These are phyloP conservation scores for Sesia bembeciformis DNA, from an alignment of 2,888 invertebrate genomes.

Conservation along the genomic window DNA sequence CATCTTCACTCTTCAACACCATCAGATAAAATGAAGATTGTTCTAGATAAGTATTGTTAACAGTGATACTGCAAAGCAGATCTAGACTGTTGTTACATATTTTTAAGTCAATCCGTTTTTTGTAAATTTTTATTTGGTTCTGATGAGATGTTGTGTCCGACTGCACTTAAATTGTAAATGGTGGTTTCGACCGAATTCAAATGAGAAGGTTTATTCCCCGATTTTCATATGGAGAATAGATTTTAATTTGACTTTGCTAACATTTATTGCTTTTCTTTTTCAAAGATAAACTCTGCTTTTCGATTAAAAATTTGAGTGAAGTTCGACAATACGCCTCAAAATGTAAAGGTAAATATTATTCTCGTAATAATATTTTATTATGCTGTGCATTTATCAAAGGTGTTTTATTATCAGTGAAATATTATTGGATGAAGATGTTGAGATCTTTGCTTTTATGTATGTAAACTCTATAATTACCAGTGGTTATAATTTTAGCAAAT, in stretches of 20 bases:
- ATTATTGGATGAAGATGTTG: conserved; percentile 12
- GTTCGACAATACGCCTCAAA: conserved; percentile 64
- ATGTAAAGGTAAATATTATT: conserved; percentile 1
- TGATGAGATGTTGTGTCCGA: conserved; percentile 68
- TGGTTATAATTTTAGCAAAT: conserved; percentile 6
- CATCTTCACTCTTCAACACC: conserved; percentile 69
- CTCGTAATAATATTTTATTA: conserved; percentile 2
- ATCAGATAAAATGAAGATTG: conserved; percentile 66
- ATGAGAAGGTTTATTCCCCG: conserved; percentile 20
- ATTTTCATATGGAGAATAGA: conserved; percentile 25
- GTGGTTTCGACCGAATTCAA: conserved; percentile 48
- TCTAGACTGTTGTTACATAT: conserved; percentile 68
- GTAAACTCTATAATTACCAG: conserved; percentile 4
- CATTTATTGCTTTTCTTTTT: conserved; percentile 27
- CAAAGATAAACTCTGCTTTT: conserved; percentile 46
- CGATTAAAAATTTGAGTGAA: conserved; percentile 57
- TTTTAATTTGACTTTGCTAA: conserved; percentile 25
- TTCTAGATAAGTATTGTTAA: conserved; percentile 65
- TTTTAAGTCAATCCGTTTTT: conserved; percentile 63
- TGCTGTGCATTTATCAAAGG: conserved; percentile 17
- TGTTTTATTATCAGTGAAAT: conserved; percentile 5
- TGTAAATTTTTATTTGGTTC: conserved; percentile 32
- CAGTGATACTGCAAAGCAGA: conserved; percentile 70
- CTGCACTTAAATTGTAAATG: conserved; percentile 72
- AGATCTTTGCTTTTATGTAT: conserved; percentile 3